Evolutionary conservation across 1,140 invertebrate genomes (phyloP), one percentile per base, ranked within the genome.

Genomic region (Paraescarpia echinospica): DNA sequence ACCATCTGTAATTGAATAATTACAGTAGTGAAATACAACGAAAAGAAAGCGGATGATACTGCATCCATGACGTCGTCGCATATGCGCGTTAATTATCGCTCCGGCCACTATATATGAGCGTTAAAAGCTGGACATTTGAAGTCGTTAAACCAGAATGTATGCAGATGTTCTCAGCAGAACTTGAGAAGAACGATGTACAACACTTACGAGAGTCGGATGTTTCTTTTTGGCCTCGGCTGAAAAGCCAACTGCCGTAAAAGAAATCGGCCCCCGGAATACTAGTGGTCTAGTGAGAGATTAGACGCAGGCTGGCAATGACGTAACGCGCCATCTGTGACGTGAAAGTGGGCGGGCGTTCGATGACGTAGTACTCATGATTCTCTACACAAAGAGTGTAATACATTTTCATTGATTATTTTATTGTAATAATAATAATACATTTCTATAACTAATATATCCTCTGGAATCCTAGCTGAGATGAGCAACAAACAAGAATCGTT

Each of bases 211-310:
- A 77, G 59, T 27, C 59, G 59, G 59, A 27, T 77, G 59, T 77
- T 77, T 77, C 59, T 77, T 77, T 77, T 31, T 18, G 59, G 59
- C 59, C 59, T 77, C 59, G 59, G 59, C 59, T 77, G 59, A 77
- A 77, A 77, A 77, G 59, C 59, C 59, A 77, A 77, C 59, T 77
- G 59, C 59, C 59, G 59, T 77, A 77, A 77, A 77, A 77, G 59
- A 77, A 77, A 77, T 18, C 59, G 9, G 59, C 59, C 59, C 59
- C 59, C 59, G 9, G 22, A 77, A 77, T 18, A 4, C 59, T 27
- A 77, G 41, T 6, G 41, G 59, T 77, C 59, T 27, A 27, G 22
- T 51, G 12, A 77, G 12, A 77, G 12, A 77, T 27, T 77, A 31
- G 27, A 77, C 27, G 27, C 27, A 22, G 59, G 59, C 59, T 77